Base-by-base conservation (phyloP, 2,888 invertebrate genomes). In the Orchestes rusci region DNA sequence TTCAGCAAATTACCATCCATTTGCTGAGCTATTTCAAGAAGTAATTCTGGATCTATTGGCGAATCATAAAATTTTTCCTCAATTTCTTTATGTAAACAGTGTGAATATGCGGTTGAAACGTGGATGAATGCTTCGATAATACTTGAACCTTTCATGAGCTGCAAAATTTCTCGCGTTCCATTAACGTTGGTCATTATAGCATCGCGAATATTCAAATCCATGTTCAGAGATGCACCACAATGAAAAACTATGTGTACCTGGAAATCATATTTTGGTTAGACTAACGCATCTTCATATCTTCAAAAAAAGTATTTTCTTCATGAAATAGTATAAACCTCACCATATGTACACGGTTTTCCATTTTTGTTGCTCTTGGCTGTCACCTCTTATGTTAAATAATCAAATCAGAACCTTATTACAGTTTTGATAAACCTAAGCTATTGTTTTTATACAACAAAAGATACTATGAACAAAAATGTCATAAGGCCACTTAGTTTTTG, bases 51-150 rank as follows among this genome's bases (percentile, higher is more conserved):
- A 46, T 63, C 59, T 13, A 68, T 61, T 2, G 70, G 68, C 2
- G 67, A 52, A 0, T 65, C 62, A 53, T 72, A 71, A 48, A 71
- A 65, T 49, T 62, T 62, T 55, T 72, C 72, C 13, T 65, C 66
- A 19, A 72, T 69, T 23, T 45, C 28, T 8, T 19, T 48, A 43
- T 56, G 60, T 49, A 50, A 61, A 37, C 58, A 66, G 43, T 66
- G 61, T 3, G 67, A 64, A 46, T 63, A 67, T 1, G 67, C 65
- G 7, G 67, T 68, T 3, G 67, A 68, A 16, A 67, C 60, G 41
- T 64, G 59, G 18, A 67, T 55, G 38, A 65, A 60, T 1, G 61
- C 58, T 54, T 64, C 51, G 10, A 62, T 51, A 17, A 51, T 17
- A 32, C 45, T 42, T 10, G 49, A 47, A 17, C 35, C 42, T 39